A percentile compares a stretch with the other conserved stretches of the same genome.
Conservation (phyloP, 2,888 invertebrate genomes). For the Xestobium rufovillosum region DNA sequence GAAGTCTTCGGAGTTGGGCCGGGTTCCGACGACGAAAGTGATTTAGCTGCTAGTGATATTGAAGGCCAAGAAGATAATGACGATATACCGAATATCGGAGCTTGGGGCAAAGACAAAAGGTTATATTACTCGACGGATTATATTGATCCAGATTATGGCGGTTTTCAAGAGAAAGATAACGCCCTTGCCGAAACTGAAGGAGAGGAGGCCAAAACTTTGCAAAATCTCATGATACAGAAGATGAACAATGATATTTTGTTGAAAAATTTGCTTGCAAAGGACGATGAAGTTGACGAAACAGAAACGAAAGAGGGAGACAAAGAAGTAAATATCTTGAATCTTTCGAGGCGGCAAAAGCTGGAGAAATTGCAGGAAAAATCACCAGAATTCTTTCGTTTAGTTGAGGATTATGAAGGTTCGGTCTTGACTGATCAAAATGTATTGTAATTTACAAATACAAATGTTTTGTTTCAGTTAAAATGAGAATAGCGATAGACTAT, state of each 20-base stretch:
- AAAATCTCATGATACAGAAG: conserved; percentile 67
- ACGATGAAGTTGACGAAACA: conserved; percentile 26
- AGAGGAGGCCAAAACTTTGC: conserved; percentile 74
- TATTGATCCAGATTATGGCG: conserved; percentile 78
- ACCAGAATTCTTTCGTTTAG: conserved; percentile 74
- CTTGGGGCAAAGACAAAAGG: conserved; percentile 80
- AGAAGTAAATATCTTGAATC: conserved; percentile 66
- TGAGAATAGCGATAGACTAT: conserved; percentile 57
- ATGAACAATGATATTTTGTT: conserved; percentile 72
- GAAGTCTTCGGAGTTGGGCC: conserved; percentile 55
- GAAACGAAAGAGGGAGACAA: conserved; percentile 48
- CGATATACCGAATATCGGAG: conserved; percentile 69
- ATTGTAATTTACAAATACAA: conserved; percentile 8
- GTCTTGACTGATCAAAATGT: conserved; percentile 7
- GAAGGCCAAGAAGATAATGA: conserved; percentile 65
- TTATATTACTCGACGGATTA: conserved; percentile 83
- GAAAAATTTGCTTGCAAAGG: conserved; percentile 50
- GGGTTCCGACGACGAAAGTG: conserved; percentile 44
- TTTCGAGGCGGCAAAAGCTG: conserved; percentile 68
- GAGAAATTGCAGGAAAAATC: conserved; percentile 76
- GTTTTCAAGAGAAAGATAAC: conserved; percentile 56
- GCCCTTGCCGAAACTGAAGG: conserved; percentile 74
- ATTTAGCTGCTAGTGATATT: conserved; percentile 63
- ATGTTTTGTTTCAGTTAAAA: conserved; percentile 30
- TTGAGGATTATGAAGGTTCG: conserved; percentile 71